Percentiles rank a stretch among this genome's conserved stretches.
Evolutionary conservation across 92 coral and sea anemone genomes (phyloP).

Genomic region (Paramuricea clavata): DNA sequence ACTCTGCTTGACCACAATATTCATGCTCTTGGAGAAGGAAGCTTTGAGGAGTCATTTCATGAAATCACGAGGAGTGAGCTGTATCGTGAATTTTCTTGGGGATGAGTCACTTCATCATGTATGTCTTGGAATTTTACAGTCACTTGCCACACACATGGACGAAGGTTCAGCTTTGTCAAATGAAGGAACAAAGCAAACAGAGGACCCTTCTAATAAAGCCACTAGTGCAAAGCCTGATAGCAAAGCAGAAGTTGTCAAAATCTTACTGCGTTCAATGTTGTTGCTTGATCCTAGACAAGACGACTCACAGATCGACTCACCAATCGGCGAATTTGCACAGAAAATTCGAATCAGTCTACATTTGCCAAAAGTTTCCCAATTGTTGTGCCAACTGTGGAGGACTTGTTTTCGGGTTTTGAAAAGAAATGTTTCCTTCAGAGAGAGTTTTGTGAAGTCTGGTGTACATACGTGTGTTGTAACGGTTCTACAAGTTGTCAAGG

Average conservation of each 20-base stretch:
- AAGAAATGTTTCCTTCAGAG: conserved; percentile 75
- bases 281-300: conserved; percentile 21
- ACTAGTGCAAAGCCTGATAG: not conserved
- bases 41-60: conserved; percentile 12
- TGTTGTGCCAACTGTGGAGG: conserved; percentile 77
- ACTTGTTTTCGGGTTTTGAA: conserved; percentile 83
- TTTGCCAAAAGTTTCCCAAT: conserved; percentile 12
- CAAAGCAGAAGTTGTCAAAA: not conserved
- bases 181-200: not conserved
- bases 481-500: conserved; percentile 31
- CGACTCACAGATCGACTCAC: not conserved
- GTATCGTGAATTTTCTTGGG: conserved; percentile 26
- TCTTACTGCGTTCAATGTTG: conserved; percentile 27
- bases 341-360: conserved; percentile 14
- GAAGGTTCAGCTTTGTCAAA: not conserved
- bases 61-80: conserved; percentile 3
- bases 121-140: conserved; percentile 23
- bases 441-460: conserved; percentile 72
- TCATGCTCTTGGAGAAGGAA: conserved; percentile 11
- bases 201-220: not conserved
- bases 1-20: conserved; percentile 5
- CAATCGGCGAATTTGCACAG: conserved; percentile 27
- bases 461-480: conserved; percentile 54
- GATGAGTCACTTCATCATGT: not conserved
- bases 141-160: not conserved